These are phyloP conservation scores for Argyra leucocephala DNA, from an alignment of 2,888 invertebrate genomes.

Conservation along the genomic window DNA sequence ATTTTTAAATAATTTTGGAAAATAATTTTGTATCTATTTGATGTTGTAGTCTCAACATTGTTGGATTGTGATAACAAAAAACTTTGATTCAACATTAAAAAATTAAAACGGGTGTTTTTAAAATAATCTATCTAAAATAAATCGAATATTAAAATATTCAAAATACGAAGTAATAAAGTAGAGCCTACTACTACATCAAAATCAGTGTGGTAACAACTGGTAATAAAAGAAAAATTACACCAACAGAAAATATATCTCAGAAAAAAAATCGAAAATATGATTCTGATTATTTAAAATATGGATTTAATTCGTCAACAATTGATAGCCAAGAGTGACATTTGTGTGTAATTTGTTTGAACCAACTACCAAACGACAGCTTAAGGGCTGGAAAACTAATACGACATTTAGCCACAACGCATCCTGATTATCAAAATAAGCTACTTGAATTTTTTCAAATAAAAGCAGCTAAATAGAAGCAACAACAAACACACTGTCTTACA, in stretches of 20 bases:
- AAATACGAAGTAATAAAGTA: too few species aligned
- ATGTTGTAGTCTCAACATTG: too few species aligned
- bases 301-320: constrained; percentile 4
- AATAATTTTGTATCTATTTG: too few species aligned
- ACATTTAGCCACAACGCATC: not conserved
- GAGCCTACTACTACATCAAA: too few species aligned
- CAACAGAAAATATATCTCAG: not conserved
- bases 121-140: too few species aligned
- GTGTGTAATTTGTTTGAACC: constrained; percentile 8
- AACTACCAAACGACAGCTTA: constrained; percentile 5
- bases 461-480: not conserved
- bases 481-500: not conserved
- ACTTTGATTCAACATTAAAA: too few species aligned
- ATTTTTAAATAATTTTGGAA: too few species aligned
- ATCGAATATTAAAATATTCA: too few species aligned
- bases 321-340: not conserved
- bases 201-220: not conserved
- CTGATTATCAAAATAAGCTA: constrained; percentile 7
- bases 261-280: constrained; percentile 7
- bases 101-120: too few species aligned
- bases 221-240: not conserved
- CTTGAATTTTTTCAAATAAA: constrained; percentile 2
- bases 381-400: constrained; percentile 1
- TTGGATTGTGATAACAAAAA: too few species aligned
- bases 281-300: constrained; percentile 9